These are phyloP conservation scores for Drosophila tripunctata DNA, from an alignment of 2,888 invertebrate genomes.

Conservation along the genomic window DNA sequence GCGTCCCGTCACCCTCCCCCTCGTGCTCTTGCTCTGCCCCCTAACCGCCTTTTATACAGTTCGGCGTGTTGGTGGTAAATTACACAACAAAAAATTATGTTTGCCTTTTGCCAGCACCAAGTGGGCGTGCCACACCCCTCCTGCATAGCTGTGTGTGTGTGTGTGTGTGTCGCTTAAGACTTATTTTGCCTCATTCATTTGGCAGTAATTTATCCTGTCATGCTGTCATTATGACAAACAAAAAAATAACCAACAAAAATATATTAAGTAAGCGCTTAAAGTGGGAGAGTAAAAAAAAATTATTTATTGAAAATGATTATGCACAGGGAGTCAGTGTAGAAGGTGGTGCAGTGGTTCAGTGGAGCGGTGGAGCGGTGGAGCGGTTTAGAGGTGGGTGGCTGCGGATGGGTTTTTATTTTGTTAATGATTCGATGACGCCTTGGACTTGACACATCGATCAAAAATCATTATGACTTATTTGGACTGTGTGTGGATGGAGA, in stretches of 20 bases:
- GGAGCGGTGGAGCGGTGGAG: not conserved
- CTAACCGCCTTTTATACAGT: slow-evolving; percentile 9
- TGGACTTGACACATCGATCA: slow-evolving; percentile 81
- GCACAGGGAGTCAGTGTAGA: slow-evolving; percentile 38
- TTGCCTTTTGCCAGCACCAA: slow-evolving; percentile 77
- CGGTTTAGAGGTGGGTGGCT: not conserved
- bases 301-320: slow-evolving; percentile 79
- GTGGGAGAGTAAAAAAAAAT: slow-evolving; percentile 57
- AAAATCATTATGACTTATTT: slow-evolving; percentile 82
- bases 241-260: slow-evolving; percentile 65
- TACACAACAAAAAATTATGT: slow-evolving; percentile 78
- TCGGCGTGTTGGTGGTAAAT: slow-evolving; percentile 69
- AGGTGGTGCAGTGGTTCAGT: slow-evolving; percentile 16
- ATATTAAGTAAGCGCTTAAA: slow-evolving; percentile 35
- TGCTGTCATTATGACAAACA: slow-evolving; percentile 82
- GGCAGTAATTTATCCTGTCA: slow-evolving; percentile 84
- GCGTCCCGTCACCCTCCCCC: slow-evolving; percentile 25
- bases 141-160: not conserved
- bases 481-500: slow-evolving; percentile 20
- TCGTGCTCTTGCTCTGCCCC: not conserved
- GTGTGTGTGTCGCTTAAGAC: slow-evolving; percentile 68
- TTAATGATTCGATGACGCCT: slow-evolving; percentile 75
- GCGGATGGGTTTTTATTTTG: slow-evolving; percentile 48
- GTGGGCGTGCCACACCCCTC: slow-evolving; percentile 65
- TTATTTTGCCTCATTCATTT: slow-evolving; percentile 82